Evolutionary conservation across 2,113 vertebrate species (phyloP), one percentile per base, ranked within the genome.

Genomic region (Lamprologus lemairii): DNA sequence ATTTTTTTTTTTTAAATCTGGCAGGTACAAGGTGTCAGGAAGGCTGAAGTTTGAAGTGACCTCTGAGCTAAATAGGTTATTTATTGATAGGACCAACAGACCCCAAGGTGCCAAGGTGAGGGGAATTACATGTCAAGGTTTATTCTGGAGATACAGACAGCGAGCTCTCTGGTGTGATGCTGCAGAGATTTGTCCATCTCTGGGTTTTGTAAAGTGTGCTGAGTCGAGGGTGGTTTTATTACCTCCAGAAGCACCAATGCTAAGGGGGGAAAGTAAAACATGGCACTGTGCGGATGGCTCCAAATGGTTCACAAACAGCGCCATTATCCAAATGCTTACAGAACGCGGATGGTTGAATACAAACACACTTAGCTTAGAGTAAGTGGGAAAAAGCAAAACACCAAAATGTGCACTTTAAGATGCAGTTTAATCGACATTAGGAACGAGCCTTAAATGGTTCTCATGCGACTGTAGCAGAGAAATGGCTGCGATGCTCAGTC

Each of bases 61-160:
- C 84, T 87, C 81, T 81, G 73, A 81, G 84, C 47, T 81, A 92
- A 93, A 89, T 84, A 63, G 86, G n/a, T 42, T 80, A 87, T 92
- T 92, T 91, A 89, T 60, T 87, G 90, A 88, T 85, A n/a, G 79
- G 40, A 84, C 63, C 81, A 86, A 90, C 80, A 60, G 54, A 80
- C 82, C 86, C 84, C 23, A 86, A 90, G 87, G 80, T 75, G 86
- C 81, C 87, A 63, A 81, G 89, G 81, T 89, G 89, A 93, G 83
- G 83, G 87, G 86, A 95, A 95, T 94, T 89, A 93, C 92, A 93
- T 83, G 95, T 93, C 93, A 93, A 83, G 84, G 90, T 83, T 80
- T 82, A 93, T 94, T 93, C 92, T 84, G 83, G 54, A 80, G 75
- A 82, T 85, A 60, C 68, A 82, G 90, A 82, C 87, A 83, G 87